phyloP scores from a whole-genome alignment of 2,888 invertebrate genomes.

The Eupithecia vulgata region DNA sequence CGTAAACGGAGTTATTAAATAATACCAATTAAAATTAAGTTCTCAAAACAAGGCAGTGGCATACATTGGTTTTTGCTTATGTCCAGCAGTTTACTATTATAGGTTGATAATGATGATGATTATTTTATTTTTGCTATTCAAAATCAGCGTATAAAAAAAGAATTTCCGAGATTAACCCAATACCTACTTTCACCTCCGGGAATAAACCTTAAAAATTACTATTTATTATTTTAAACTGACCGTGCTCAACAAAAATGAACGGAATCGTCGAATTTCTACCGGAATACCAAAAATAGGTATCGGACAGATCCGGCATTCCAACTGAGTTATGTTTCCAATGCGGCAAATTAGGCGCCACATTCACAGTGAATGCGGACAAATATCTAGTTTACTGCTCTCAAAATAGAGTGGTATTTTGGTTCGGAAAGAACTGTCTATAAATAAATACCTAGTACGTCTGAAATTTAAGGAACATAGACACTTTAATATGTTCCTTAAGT shows the following conservation, averaged over 20 bases:
- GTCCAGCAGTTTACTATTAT: too few species aligned
- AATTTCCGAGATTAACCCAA: too few species aligned
- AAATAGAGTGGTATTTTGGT: slow-evolving; percentile 8
- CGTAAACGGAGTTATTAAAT: too few species aligned
- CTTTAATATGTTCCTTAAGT: not conserved
- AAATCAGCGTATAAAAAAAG: too few species aligned
- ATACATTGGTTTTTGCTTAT: too few species aligned
- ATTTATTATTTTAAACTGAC: not conserved
- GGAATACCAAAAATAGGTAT: slow-evolving; percentile 24
- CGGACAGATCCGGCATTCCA: slow-evolving; percentile 21
- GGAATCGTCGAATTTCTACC: slow-evolving; percentile 12
- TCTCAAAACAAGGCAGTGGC: too few species aligned
- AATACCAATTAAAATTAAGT: too few species aligned
- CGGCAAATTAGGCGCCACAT: slow-evolving; percentile 21
- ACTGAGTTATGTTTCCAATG: slow-evolving; percentile 27
- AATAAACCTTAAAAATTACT: too few species aligned
- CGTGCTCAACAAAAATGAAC: not conserved
- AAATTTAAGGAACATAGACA: too few species aligned
- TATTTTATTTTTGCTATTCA: too few species aligned
- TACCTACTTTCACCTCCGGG: too few species aligned
- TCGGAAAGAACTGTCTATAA: not conserved
- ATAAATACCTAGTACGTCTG: not conserved
- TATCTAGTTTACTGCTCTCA: slow-evolving; percentile 9
- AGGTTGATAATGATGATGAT: too few species aligned
- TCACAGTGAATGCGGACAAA: slow-evolving; percentile 8